Conservation (phyloP, 2,113 vertebrate genomes). For the Pithys albifrons region DNA sequence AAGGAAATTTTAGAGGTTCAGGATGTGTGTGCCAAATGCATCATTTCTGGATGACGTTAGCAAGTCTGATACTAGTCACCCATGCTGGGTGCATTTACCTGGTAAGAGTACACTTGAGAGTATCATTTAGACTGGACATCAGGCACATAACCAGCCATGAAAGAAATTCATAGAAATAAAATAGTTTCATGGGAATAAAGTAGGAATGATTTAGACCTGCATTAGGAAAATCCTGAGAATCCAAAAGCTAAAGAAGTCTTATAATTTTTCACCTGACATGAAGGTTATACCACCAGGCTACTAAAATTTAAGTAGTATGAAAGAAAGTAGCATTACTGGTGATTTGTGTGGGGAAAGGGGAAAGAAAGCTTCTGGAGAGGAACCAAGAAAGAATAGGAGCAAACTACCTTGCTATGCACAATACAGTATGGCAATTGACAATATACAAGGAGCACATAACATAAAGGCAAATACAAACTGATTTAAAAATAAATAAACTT, state of each 20-base stretch:
- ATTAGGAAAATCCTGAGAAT: background rate
- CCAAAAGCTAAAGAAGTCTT: background rate
- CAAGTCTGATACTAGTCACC: background rate
- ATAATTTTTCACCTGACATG: background rate
- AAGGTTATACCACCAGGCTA: background rate
- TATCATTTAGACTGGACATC: slow-evolving; percentile 62
- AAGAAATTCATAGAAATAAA: background rate
- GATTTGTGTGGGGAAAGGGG: background rate
- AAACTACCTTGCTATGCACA: slow-evolving; percentile 15
- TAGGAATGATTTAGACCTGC: background rate
- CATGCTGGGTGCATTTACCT: background rate
- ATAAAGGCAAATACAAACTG: slow-evolving; percentile 57
- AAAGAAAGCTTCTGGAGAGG: background rate
- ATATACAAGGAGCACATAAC: slow-evolving; percentile 57
- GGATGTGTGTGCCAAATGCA: background rate
- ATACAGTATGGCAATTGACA: slow-evolving; percentile 69
- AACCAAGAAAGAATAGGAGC: background rate
- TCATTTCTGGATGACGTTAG: background rate
- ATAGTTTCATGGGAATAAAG: slow-evolving; percentile 14
- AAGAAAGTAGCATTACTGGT: background rate
- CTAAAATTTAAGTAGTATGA: background rate
- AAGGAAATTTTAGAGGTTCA: background rate
- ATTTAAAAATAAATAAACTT: slow-evolving; percentile 41
- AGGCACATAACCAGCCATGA: background rate
- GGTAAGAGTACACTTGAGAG: slow-evolving; percentile 77